Percentiles rank a stretch among this genome's conserved stretches.
Conservation (phyloP, 2,113 vertebrate species). For the Tursiops truncatus region DNA sequence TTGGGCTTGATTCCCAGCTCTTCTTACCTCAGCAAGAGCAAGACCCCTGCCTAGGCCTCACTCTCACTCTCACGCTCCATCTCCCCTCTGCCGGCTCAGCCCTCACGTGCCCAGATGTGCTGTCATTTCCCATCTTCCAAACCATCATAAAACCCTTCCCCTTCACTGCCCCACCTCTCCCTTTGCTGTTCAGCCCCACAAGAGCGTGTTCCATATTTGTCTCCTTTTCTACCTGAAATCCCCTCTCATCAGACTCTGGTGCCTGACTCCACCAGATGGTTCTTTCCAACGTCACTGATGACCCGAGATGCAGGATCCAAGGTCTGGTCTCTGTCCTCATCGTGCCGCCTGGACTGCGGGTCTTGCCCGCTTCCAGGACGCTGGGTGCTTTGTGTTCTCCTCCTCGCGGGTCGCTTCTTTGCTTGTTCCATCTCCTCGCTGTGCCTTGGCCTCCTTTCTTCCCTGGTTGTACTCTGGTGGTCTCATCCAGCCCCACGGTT, state of each 20-base stretch:
- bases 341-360: fast-evolving
- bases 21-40: not conserved
- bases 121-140: not conserved
- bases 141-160: fast-evolving
- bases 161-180: no score
- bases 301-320: not conserved
- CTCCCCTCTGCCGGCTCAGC: not conserved
- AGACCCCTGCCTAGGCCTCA: not conserved
- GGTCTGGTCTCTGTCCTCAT: not conserved
- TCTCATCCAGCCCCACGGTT: not conserved
- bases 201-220: not conserved
- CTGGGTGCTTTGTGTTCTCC: fast-evolving
- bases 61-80: fast-evolving
- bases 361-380: fast-evolving
- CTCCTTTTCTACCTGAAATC: not conserved
- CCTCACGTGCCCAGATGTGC: fast-evolving
- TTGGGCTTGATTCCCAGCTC: not conserved
- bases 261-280: not conserved
- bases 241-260: fast-evolving
- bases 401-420: fast-evolving
- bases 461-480: fast-evolving
- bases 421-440: not conserved
- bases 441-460: not conserved
- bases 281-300: not conserved
- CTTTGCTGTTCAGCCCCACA: not conserved